Percentiles rank a stretch among this genome's conserved stretches.
phyloP scores from a whole-genome alignment of 1,140 invertebrate species.

The Conopomorpha cramerella region DNA sequence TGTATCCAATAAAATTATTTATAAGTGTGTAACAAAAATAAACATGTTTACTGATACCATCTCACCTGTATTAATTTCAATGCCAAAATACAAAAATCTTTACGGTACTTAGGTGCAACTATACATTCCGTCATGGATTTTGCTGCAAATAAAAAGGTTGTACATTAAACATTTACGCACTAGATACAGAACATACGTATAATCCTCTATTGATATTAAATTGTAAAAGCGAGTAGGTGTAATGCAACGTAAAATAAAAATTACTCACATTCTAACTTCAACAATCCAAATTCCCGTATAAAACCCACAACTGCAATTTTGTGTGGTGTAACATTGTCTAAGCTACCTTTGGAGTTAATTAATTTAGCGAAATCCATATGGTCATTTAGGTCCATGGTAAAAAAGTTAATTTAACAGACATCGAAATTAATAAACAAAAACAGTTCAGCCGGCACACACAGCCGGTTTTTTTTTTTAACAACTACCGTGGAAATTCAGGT shows the following conservation, averaged over 20 bases:
- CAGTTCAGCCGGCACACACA: no score
- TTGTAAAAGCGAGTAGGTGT: no score
- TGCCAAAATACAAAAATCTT: constrained; percentile 56
- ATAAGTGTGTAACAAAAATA: no score
- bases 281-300: constrained; percentile 50
- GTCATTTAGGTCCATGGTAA: constrained; percentile 28
- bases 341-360: constrained; percentile 33
- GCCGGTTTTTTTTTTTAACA: no score
- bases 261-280: constrained; percentile 42
- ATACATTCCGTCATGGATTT: constrained; percentile 37
- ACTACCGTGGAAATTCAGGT: no score
- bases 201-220: no score
- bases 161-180: background rate
- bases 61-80: constrained; percentile 54
- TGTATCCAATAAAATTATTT: no score
- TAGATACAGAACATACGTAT: no score
- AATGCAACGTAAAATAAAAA: no score
- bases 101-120: constrained; percentile 52
- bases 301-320: constrained; percentile 58
- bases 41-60: no score
- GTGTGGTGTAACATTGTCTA: constrained; percentile 57
- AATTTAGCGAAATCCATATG: constrained; percentile 39
- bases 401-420: constrained; percentile 2
- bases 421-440: no score
- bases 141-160: constrained; percentile 22